Conservation (phyloP, 2,797 vertebrate genomes). For the Gephyroberyx darwinii region DNA sequence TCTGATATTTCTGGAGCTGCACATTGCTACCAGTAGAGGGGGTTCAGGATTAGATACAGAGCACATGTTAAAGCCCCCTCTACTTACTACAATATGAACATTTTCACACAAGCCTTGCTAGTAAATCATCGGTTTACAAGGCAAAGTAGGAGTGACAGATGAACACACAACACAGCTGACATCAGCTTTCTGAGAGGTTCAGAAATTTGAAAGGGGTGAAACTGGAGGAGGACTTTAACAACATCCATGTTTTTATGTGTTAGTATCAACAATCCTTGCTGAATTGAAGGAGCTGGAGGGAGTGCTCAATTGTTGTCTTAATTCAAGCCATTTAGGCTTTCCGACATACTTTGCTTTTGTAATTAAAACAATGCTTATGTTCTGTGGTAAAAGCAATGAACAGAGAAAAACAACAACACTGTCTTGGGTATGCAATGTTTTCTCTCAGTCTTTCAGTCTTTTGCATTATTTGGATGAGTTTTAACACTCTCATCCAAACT, state of each 20-base stretch:
- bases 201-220: no score
- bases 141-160: no score
- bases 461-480: neutral
- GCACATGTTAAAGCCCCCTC: neutral
- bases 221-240: neutral
- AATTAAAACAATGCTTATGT: neutral
- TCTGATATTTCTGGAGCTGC: neutral
- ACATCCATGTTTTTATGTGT: neutral
- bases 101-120: no score
- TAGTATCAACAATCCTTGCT: neutral
- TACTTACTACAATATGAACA: no score
- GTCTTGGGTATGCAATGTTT: conserved; percentile 1
- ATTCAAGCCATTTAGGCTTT: neutral
- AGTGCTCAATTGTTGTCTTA: neutral
- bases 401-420: neutral
- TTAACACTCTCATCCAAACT: neutral
- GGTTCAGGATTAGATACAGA: neutral
- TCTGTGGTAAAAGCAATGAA: conserved; percentile 10
- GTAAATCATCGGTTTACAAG: no score
- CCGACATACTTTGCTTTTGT: neutral
- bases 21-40: conserved; percentile 23
- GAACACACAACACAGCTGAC: no score
- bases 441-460: neutral
- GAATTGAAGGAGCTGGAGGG: neutral
- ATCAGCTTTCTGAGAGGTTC: no score